These are phyloP conservation scores for Drosophila yooni DNA, from an alignment of 2,888 invertebrate species.

Conservation along the genomic window DNA sequence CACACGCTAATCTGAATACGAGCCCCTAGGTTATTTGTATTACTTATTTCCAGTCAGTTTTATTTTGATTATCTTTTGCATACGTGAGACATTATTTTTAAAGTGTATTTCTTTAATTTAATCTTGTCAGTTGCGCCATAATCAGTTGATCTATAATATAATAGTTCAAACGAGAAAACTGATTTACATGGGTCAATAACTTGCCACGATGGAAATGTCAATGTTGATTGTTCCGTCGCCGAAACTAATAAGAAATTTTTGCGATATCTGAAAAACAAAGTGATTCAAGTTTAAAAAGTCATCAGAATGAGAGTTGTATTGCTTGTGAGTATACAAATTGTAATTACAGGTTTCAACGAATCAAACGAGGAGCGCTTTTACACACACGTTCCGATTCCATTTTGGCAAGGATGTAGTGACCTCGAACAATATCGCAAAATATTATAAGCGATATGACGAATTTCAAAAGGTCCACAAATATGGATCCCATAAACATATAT, in stretches of 20 bases:
- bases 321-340: too few species aligned
- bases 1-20: not conserved
- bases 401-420: not conserved
- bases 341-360: not conserved
- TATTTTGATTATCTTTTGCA: not conserved
- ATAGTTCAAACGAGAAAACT: not conserved
- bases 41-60: conserved; percentile 3
- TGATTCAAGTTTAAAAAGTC: not conserved
- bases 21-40: conserved; percentile 35
- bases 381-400: not conserved
- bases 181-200: not conserved
- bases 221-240: not conserved
- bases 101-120: not conserved
- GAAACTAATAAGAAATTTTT: not conserved
- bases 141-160: not conserved
- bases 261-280: not conserved
- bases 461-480: not conserved
- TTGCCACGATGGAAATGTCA: not conserved
- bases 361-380: not conserved
- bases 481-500: not conserved
- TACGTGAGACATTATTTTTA: not conserved
- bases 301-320: not conserved
- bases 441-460: not conserved
- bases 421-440: too few species aligned
- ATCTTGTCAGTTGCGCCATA: not conserved